Conservation (phyloP, 2,888 invertebrate genomes). For the Mesorhabditis sp. region DNA sequence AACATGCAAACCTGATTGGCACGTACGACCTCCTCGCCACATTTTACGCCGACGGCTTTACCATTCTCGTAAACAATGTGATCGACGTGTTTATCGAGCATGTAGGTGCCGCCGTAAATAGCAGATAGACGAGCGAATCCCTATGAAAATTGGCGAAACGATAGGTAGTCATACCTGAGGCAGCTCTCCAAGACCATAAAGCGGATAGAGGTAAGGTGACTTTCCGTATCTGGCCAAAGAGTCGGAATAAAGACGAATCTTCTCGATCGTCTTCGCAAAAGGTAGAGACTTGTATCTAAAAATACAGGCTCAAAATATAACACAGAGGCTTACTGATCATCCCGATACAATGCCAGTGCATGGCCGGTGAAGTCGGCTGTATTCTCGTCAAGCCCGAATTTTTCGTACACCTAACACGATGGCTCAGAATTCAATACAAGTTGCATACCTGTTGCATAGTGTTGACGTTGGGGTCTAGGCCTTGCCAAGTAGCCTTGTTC, state of each 20-base stretch:
- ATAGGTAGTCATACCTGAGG: conserved; percentile 79
- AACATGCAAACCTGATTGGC: conserved; percentile 77
- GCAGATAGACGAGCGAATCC: conserved; percentile 73
- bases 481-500: conserved; percentile 89
- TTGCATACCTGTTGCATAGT: conserved; percentile 70
- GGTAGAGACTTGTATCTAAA: conserved; percentile 77
- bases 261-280: conserved; percentile 79
- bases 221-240: conserved; percentile 96
- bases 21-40: conserved; percentile 84
- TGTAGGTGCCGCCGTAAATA: conserved; percentile 98
- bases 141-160: conserved; percentile 12
- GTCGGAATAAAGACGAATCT: conserved; percentile 93
- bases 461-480: conserved; percentile 79
- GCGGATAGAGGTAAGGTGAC: conserved; percentile 96
- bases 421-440: neutral
- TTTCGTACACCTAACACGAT: conserved; percentile 72
- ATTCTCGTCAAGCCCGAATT: conserved; percentile 90
- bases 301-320: neutral
- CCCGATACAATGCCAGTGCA: conserved; percentile 81
- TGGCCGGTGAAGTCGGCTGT: conserved; percentile 98
- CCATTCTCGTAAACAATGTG: conserved; percentile 74
- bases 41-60: conserved; percentile 84
- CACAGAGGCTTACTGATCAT: conserved; percentile 61
- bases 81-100: conserved; percentile 96
- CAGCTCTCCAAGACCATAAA: conserved; percentile 96